Evolutionary conservation across 2,797 vertebrate species (phyloP).

Genomic region (Zonotrichia albicollis): DNA sequence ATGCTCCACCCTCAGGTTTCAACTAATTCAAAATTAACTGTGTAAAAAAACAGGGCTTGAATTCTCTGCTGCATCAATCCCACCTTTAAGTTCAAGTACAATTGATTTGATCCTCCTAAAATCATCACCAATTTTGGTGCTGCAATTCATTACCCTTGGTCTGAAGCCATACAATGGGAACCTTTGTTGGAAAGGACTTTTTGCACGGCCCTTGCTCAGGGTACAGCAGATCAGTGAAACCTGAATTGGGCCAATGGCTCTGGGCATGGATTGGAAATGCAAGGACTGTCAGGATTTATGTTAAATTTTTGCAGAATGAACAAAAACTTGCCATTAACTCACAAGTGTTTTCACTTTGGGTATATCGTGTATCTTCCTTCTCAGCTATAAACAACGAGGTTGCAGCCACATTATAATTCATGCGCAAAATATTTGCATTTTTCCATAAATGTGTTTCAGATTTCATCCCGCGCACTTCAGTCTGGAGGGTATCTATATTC

Average conservation of each 20-base stretch:
- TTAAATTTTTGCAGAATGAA: not conserved
- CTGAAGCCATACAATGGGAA: not conserved
- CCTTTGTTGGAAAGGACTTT: not conserved
- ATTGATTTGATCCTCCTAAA: not conserved
- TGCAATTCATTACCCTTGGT: not conserved
- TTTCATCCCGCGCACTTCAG: not conserved
- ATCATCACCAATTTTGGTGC: not conserved
- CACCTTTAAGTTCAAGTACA: not conserved
- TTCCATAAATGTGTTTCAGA: constrained; percentile 17
- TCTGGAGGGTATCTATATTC: not conserved
- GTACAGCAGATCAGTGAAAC: not conserved
- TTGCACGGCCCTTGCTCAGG: not conserved
- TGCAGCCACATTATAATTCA: constrained; percentile 21
- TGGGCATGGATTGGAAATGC: not conserved
- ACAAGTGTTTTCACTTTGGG: constrained; percentile 28
- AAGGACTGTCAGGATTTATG: not conserved
- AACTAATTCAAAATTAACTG: not conserved
- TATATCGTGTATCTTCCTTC: not conserved
- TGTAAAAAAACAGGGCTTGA: not conserved
- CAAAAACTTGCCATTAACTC: not conserved
- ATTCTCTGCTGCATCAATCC: not conserved
- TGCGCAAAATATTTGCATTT: constrained; percentile 10
- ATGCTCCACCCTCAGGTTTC: not conserved
- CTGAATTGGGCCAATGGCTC: not conserved
- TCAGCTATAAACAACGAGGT: constrained; percentile 1